Conservation (phyloP, 2,113 vertebrate genomes). For the Oenanthe oenanthe region DNA sequence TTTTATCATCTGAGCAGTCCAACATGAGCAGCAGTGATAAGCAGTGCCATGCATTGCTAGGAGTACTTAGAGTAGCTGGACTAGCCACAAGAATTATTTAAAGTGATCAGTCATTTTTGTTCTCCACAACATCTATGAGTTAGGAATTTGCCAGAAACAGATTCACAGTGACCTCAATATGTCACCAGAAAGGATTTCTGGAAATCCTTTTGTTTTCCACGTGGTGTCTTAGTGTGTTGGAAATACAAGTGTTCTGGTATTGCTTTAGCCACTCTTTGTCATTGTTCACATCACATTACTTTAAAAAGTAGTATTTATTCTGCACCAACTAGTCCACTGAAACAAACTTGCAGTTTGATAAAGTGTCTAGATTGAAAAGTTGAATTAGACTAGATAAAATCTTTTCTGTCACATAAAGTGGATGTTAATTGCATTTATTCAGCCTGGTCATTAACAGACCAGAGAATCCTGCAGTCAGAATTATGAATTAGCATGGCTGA, state of each 20-base stretch:
- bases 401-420: neutral
- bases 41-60: neutral
- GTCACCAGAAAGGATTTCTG: conserved; percentile 17
- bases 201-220: conserved; percentile 18
- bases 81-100: neutral
- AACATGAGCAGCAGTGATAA: neutral
- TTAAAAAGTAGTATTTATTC: neutral
- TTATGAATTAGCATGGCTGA: too few species aligned
- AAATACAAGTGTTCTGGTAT: neutral
- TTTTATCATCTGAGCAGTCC: neutral
- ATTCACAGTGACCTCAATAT: conserved; percentile 32
- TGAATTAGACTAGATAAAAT: neutral
- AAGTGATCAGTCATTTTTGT: neutral
- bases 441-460: neutral
- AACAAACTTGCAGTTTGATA: neutral
- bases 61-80: neutral
- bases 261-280: neutral
- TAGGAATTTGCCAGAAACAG: neutral
- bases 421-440: conserved; percentile 15
- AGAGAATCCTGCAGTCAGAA: neutral
- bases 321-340: neutral
- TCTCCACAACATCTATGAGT: neutral
- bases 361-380: neutral
- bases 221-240: neutral
- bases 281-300: neutral